A percentile compares a stretch with the other conserved stretches of the same genome.
Evolutionary conservation across 1,140 invertebrate genomes (phyloP).

Genomic region (Chymomyza costata): DNA sequence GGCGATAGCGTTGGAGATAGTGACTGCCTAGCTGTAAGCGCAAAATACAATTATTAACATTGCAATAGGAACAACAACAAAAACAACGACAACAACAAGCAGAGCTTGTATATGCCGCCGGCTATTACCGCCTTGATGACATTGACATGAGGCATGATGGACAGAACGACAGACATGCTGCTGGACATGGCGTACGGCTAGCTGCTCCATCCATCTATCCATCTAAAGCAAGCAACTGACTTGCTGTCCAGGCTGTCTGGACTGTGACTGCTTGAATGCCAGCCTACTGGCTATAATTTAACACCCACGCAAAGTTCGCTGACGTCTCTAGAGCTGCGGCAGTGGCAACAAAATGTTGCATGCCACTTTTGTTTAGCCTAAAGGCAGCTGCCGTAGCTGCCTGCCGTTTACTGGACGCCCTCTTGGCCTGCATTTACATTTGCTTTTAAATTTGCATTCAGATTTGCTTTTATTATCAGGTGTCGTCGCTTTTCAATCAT

Average conservation of each 20-base stretch:
- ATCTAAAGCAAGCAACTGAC: slow-evolving; percentile 21
- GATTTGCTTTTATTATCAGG: slow-evolving; percentile 46
- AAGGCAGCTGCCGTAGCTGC: not conserved
- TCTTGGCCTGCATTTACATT: slow-evolving; percentile 22
- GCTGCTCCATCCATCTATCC: slow-evolving; percentile 30
- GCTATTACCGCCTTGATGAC: slow-evolving; percentile 48
- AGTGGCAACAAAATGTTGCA: slow-evolving; percentile 4
- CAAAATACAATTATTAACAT: slow-evolving; percentile 61
- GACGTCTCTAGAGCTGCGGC: slow-evolving; percentile 13
- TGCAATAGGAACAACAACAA: slow-evolving; percentile 16
- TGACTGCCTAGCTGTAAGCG: no score
- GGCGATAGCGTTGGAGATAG: no score
- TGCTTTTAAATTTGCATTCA: slow-evolving; percentile 18
- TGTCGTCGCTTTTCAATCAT: slow-evolving; percentile 52
- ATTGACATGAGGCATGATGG: slow-evolving; percentile 53
- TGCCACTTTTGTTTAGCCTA: not conserved
- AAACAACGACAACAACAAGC: slow-evolving; percentile 16
- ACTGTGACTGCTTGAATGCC: slow-evolving; percentile 31
- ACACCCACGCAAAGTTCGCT: slow-evolving; percentile 53
- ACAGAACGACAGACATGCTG: no score
- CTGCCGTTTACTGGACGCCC: no score
- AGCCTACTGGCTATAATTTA: slow-evolving; percentile 56
- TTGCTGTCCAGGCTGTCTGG: not conserved
- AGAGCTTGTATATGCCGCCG: slow-evolving; percentile 17
- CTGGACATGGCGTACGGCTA: no score